Evolutionary conservation across 2,797 vertebrate species (phyloP).

Genomic region (Halcyon smyrnensis): DNA sequence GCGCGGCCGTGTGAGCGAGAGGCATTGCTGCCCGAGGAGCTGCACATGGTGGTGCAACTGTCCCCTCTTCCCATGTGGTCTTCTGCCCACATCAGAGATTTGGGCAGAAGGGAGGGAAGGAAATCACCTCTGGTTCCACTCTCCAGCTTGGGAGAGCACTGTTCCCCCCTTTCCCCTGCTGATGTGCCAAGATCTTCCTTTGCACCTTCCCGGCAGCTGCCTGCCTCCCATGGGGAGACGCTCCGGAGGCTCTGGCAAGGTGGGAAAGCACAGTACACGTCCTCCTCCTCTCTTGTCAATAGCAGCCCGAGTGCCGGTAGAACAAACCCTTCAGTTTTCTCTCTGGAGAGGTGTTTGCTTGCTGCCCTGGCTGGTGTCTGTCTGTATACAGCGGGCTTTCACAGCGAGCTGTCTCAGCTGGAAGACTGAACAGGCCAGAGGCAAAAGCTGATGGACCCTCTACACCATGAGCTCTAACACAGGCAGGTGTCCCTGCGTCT

Average conservation of each 20-base stretch:
- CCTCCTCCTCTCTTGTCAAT: background rate
- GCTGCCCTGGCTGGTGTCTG: background rate
- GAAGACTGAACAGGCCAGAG: background rate
- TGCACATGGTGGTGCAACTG: background rate
- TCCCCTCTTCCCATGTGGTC: background rate
- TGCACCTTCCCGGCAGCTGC: background rate
- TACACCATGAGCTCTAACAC: background rate
- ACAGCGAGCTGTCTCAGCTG: background rate
- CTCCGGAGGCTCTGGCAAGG: background rate
- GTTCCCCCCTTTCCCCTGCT: background rate
- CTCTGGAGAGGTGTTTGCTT: background rate
- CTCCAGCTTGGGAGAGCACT: background rate
- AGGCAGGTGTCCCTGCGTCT: background rate
- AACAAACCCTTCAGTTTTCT: background rate
- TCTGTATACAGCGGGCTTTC: background rate
- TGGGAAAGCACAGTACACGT: background rate
- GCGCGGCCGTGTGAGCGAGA: background rate
- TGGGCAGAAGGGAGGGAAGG: background rate
- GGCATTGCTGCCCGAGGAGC: background rate
- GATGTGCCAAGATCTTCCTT: background rate
- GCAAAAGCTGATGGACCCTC: background rate
- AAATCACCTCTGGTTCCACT: background rate
- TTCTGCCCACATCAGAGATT: background rate
- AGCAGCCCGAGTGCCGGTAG: background rate
- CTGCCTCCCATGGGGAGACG: background rate